These are phyloP conservation scores for Varroa destructor DNA, from an alignment of 1,140 invertebrate species.

Conservation along the genomic window DNA sequence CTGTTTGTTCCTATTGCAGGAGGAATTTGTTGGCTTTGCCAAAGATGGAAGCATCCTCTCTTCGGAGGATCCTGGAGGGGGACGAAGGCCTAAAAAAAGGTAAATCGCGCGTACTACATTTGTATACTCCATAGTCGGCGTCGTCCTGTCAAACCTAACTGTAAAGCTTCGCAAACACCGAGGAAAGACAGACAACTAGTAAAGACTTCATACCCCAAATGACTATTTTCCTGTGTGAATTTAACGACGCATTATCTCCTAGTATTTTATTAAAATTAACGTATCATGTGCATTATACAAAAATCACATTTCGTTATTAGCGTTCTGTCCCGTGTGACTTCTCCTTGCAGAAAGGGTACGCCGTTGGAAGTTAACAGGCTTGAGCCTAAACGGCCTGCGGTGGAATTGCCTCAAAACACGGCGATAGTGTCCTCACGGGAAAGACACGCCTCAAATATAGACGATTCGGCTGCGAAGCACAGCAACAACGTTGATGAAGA, in stretches of 20 bases:
- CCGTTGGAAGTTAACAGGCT: no score
- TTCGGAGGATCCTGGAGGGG: conserved; percentile 22
- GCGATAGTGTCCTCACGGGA: no score
- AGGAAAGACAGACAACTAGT: neutral
- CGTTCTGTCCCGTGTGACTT: no score
- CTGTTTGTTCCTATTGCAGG: neutral
- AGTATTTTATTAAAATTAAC: neutral
- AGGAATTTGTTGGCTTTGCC: conserved; percentile 23
- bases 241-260: neutral
- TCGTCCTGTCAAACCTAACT: neutral
- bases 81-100: neutral
- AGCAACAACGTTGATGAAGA: no score
- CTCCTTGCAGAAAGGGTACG: no score
- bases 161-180: neutral
- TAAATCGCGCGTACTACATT: neutral
- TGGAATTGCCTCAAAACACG: no score
- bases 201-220: neutral
- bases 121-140: neutral
- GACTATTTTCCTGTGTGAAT: neutral
- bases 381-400: no score
- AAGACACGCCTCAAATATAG: no score
- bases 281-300: no score
- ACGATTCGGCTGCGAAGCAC: no score
- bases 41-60: conserved; percentile 26
- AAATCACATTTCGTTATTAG: no score